These are phyloP conservation scores for Apotomis turbidana DNA, from an alignment of 2,888 invertebrate species.

Conservation along the genomic window DNA sequence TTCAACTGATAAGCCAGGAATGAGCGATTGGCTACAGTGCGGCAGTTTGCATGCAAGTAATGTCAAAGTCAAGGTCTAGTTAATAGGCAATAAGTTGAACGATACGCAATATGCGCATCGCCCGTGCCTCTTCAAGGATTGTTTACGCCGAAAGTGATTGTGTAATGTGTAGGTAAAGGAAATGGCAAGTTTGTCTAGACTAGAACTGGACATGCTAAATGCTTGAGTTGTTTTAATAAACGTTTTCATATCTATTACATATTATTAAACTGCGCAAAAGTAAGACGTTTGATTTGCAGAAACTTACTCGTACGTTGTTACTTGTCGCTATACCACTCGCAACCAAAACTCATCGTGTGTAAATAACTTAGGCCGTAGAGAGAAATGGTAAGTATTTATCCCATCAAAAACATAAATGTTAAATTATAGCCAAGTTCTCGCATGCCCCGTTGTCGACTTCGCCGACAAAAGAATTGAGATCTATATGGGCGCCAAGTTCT, in stretches of 20 bases:
- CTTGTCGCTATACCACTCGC: too few species aligned
- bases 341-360: too few species aligned
- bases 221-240: too few species aligned
- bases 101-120: constrained; percentile 20
- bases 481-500: too few species aligned
- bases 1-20: constrained; percentile 31
- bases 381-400: background rate
- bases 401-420: too few species aligned
- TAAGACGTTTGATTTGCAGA: too few species aligned
- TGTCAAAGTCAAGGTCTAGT: constrained; percentile 38
- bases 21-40: constrained; percentile 32
- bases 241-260: background rate
- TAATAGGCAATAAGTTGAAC: constrained; percentile 19
- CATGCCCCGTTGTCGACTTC: too few species aligned
- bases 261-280: too few species aligned
- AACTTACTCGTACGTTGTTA: too few species aligned
- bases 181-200: background rate
- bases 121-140: constrained; percentile 13
- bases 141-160: constrained; percentile 10
- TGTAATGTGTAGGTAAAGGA: constrained; percentile 6
- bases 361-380: background rate
- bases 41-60: constrained; percentile 35
- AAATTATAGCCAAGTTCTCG: too few species aligned
- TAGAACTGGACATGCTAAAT: background rate
- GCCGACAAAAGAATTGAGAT: too few species aligned